Evolutionary conservation across 2,113 vertebrate species (phyloP).

Genomic region (Chloebia gouldiae): DNA sequence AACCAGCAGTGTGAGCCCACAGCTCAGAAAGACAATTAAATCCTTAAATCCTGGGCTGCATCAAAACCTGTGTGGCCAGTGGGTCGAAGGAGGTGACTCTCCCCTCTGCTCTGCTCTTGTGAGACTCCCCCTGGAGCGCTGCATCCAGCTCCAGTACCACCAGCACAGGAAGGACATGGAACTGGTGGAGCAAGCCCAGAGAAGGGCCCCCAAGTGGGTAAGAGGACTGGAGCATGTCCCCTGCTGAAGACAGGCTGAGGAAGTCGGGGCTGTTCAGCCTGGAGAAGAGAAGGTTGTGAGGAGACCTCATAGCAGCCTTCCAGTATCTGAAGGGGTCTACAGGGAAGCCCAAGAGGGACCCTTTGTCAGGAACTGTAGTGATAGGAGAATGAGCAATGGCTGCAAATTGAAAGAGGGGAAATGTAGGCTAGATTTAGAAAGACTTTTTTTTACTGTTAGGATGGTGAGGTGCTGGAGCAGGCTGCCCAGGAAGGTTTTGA

Average conservation of each 20-base stretch:
- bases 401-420: neutral
- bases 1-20: neutral
- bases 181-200: neutral
- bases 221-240: neutral
- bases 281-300: neutral
- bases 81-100: neutral
- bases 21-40: neutral
- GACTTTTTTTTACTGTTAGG: neutral
- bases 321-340: neutral
- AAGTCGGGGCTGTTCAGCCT: neutral
- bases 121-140: neutral
- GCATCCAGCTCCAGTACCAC: neutral
- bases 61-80: accelerated
- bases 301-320: neutral
- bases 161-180: neutral
- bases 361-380: neutral
- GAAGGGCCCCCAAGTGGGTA: neutral
- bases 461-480: neutral
- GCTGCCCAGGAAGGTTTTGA: neutral
- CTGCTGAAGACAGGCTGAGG: neutral
- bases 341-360: neutral
- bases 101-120: neutral
- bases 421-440: neutral
- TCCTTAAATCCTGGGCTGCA: neutral
- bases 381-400: neutral